phyloP scores from a whole-genome alignment of 2,797 vertebrate genomes.

The Myotis findleyi region DNA sequence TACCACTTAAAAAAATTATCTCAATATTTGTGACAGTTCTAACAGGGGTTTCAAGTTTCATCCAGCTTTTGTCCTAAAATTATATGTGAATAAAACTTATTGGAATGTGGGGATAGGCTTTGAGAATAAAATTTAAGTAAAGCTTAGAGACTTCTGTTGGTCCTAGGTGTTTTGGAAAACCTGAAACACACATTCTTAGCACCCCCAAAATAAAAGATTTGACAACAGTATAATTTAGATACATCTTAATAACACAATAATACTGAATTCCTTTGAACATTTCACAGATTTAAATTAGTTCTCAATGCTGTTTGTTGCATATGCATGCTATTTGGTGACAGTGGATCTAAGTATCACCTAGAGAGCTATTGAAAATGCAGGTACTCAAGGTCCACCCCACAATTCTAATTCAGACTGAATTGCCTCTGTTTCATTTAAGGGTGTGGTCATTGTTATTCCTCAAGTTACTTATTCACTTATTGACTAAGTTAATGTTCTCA shows the following conservation, averaged over 20 bases:
- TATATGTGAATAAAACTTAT: slow-evolving; percentile 18
- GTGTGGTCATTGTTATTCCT: neutral
- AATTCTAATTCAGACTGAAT: neutral
- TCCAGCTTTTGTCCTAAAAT: slow-evolving; percentile 5
- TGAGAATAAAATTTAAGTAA: slow-evolving; percentile 16
- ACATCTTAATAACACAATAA: neutral
- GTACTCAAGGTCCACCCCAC: neutral
- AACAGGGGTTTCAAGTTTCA: neutral
- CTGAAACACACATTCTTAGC: neutral
- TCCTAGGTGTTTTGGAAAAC: neutral
- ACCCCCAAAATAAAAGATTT: neutral
- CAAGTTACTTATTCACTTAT: neutral
- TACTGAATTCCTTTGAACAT: neutral
- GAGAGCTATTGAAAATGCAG: neutral
- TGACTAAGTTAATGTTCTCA: slow-evolving; percentile 48
- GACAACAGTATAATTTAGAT: neutral
- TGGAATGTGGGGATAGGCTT: neutral
- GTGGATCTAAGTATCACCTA: neutral
- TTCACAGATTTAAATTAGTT: neutral
- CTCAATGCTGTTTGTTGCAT: neutral
- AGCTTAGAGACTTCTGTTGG: neutral
- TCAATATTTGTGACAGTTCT: neutral
- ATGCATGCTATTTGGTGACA: neutral
- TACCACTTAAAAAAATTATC: slow-evolving; percentile 16
- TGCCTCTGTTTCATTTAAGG: neutral